These are phyloP conservation scores for Caenorhabditis briggsae DNA, from an alignment of 1,140 invertebrate genomes.

Conservation along the genomic window DNA sequence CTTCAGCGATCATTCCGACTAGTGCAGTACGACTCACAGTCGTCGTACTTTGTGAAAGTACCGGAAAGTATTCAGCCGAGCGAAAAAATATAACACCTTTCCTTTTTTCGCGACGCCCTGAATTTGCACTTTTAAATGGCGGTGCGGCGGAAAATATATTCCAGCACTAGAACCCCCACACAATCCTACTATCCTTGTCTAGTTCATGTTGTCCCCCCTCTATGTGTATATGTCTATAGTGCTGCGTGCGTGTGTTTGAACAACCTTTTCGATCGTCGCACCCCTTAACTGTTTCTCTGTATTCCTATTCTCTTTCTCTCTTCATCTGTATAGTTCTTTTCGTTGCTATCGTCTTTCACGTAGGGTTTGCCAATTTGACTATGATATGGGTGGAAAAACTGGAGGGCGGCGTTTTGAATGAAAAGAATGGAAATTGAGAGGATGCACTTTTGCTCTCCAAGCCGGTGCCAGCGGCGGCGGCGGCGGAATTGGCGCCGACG, in stretches of 20 bases:
- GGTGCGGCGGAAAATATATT: conserved; percentile 1
- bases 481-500: conserved; percentile 8
- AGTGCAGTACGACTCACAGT: background rate
- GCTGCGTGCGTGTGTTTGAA: conserved; percentile 39
- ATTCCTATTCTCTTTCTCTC: background rate
- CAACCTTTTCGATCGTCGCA: conserved; percentile 48
- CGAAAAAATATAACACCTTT: background rate
- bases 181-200: conserved; percentile 46
- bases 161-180: conserved; percentile 1
- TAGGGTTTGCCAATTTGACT: conserved; percentile 30
- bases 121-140: conserved; percentile 44
- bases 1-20: background rate
- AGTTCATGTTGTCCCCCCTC: background rate
- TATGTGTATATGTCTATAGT: no score
- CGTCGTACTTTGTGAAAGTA: conserved; percentile 43
- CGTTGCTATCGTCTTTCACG: conserved; percentile 41
- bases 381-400: background rate
- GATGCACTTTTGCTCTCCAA: conserved; percentile 18
- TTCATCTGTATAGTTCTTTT: background rate
- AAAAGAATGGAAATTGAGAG: background rate
- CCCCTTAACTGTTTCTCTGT: conserved; percentile 47
- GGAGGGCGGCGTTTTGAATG: background rate
- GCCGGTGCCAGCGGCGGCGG: background rate
- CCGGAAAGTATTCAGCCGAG: conserved; percentile 3
- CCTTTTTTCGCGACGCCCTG: background rate